These are phyloP conservation scores for Spodoptera frugiperda DNA, from an alignment of 1,140 invertebrate genomes.

Conservation along the genomic window DNA sequence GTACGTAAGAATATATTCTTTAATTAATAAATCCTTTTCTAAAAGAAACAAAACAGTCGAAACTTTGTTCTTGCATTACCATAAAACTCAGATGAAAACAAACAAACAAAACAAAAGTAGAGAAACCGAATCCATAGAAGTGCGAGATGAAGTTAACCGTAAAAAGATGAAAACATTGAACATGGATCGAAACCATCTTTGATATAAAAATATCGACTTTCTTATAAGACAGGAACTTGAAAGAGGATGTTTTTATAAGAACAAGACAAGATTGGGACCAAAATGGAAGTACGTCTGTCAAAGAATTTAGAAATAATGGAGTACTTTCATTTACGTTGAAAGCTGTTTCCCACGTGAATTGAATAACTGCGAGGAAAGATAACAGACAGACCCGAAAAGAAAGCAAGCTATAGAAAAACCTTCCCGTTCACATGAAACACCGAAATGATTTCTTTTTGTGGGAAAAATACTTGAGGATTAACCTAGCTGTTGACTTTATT, in stretches of 20 bases:
- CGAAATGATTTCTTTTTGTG: constrained; percentile 13
- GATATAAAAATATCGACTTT: background rate
- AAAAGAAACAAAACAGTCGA: too few species aligned
- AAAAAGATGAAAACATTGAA: background rate
- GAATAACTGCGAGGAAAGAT: constrained; percentile 30
- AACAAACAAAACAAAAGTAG: too few species aligned
- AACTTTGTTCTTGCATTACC: too few species aligned
- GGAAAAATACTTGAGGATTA: background rate
- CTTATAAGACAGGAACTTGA: background rate
- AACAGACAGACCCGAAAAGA: constrained; percentile 15
- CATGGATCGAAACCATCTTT: background rate
- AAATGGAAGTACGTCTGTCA: constrained; percentile 11
- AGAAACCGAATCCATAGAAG: too few species aligned
- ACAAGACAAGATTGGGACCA: background rate
- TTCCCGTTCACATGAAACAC: background rate
- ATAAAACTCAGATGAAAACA: background rate
- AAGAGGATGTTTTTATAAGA: background rate
- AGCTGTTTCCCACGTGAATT: constrained; percentile 29
- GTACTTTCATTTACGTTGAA: constrained; percentile 7
- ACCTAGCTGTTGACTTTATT: too few species aligned
- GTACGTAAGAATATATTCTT: too few species aligned
- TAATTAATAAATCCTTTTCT: too few species aligned
- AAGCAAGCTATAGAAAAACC: constrained; percentile 1
- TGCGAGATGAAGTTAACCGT: background rate
- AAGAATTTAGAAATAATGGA: constrained; percentile 20